Evolutionary conservation across 2,888 invertebrate species (phyloP), one percentile per base, ranked within the genome.

Genomic region (Mechanitis messenoides): DNA sequence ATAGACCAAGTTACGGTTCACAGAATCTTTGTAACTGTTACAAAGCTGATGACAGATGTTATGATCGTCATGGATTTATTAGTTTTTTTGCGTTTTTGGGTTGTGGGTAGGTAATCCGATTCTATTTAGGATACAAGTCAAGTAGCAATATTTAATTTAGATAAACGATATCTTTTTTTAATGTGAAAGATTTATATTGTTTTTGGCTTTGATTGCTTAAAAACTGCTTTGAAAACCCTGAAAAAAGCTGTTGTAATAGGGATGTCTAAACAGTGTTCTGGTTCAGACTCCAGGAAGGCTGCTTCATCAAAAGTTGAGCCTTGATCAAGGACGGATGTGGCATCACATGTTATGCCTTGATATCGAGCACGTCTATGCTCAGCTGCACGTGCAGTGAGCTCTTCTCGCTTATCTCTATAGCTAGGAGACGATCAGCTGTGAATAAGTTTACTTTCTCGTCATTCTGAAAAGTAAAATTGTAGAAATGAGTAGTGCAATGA

Each of bases 1-100:
- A 69, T 68, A 57, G 64, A 55, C 57, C 55, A 50, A 58, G 64
- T 58, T 56, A 38, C 59, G 28, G 11, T 71, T 72, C 71, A 67
- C 38, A 64, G 71, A 71, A 72, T 64, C 62, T 55, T 59, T 56
- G 62, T 60, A 42, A n/a, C 47, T 7, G 28, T 20, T 33, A 42
- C 56, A 35, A 33, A 12, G 12, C n/a, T 54, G 64, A 59, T 56
- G 69, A 69, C 67, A 65, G 67, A 64, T 46, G 55, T 58, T 56
- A 60, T 55, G 64, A 61, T 58, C 55, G 62, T 38, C 59, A 35
- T 31, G 45, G 57, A 61, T 67, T 67, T 69, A 68, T 65, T 60
- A 59, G 61, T 60, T 54, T 53, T 50, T 50, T 50, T 50, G 50
- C 31, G 9, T 31, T 42, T 42, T 42, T 7, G 42, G 42, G 31